A percentile compares a stretch with the other conserved stretches of the same genome.
Conservation (phyloP, 2,113 vertebrate genomes). For the Gallinago paraguaiae region DNA sequence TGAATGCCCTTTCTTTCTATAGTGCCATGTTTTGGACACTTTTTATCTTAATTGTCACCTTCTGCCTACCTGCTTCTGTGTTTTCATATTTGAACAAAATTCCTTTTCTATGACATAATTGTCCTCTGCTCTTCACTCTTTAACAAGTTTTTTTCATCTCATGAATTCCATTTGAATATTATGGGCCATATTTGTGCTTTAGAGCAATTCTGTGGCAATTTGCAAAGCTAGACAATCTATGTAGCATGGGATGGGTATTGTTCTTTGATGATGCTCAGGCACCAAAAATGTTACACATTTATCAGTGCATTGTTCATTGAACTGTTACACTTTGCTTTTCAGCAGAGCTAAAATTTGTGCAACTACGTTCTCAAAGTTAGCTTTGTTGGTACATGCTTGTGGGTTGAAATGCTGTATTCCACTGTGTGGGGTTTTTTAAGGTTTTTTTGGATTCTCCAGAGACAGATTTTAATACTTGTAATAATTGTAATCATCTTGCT, state of each 20-base stretch:
- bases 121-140: neutral
- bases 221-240: neutral
- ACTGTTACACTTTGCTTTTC: neutral
- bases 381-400: neutral
- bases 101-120: neutral
- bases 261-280: neutral
- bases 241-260: neutral
- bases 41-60: neutral
- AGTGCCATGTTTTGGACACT: neutral
- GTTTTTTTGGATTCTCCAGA: neutral
- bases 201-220: neutral
- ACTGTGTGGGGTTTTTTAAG: neutral
- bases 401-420: neutral
- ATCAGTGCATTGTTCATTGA: neutral
- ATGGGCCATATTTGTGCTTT: neutral
- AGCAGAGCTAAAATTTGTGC: neutral
- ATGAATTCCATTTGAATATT: neutral
- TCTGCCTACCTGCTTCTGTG: accelerated
- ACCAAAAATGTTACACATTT: neutral
- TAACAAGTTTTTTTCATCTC: neutral
- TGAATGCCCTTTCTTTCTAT: neutral
- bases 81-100: neutral
- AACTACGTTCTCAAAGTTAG: neutral
- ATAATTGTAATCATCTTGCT: neutral
- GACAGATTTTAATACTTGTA: neutral